Base-by-base conservation (phyloP, 2,888 invertebrate species). In the Cantharis rufa region DNA sequence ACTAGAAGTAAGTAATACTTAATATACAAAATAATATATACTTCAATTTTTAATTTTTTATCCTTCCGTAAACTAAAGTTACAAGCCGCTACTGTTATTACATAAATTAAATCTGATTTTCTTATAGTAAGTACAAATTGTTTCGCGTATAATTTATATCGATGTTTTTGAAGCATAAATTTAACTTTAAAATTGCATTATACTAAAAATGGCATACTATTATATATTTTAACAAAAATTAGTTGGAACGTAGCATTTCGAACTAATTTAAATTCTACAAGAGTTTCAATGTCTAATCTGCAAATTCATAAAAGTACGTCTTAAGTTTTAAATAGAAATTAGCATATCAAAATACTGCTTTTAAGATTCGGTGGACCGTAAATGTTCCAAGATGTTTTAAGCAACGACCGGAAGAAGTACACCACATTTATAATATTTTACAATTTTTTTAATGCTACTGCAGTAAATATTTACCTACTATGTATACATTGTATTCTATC, bases 281-380 rank as follows among this genome's bases (percentile, higher is more conserved):
- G 79, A 78, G 76, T 80, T 79, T 79, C 78, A 77, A 79, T 77
- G 80, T 77, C 79, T 80, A 80, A 80, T 80, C 79, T 79, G 77
- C 76, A 72, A 79, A 79, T 80, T 80, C 79, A 79, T 77, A 78
- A 81, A 80, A 80, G 80, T 83, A 84, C 83, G 82, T 84, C 82
- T 83, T 83, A 84, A 84, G 82, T 84, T 84, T 84, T 83, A 82
- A 82, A 82, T 80, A 83, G 83, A 80, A 82, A 83, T 83, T 83
- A 82, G 81, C 83, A 83, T 83, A 82, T 78, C 82, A 81, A 82
- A 83, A 82, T 82, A 81, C 80, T 80, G 79, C 75, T 80, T 74
- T 79, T 77, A 78, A 73, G 74, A 82, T 79, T 81, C 83, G 80
- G 76, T 82, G 83, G 83, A 83, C 85, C 83, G 82, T 83, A 81